Evolutionary conservation across 2,113 vertebrate species (phyloP).

Genomic region (Cynoglossus semilaevis): DNA sequence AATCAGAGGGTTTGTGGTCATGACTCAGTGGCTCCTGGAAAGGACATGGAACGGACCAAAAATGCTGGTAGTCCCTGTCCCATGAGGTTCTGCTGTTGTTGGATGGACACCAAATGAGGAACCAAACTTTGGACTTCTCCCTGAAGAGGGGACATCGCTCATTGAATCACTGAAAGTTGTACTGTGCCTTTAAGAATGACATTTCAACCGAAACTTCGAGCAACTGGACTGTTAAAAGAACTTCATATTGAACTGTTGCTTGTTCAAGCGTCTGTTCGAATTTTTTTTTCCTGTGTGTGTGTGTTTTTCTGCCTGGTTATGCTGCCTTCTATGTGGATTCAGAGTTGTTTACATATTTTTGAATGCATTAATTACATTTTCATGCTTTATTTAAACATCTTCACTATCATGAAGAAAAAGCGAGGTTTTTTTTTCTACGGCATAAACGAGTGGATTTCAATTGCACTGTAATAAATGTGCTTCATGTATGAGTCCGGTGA

Average conservation of each 20-base stretch:
- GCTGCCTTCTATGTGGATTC: background rate
- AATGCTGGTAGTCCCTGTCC: slow-evolving; percentile 24
- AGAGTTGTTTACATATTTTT: background rate
- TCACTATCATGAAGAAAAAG: background rate
- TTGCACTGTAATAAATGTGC: background rate
- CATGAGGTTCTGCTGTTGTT: slow-evolving; percentile 48
- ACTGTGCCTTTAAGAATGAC: background rate
- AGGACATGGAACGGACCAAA: slow-evolving; percentile 30
- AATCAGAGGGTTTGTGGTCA: too few species aligned
- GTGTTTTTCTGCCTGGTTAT: slow-evolving; percentile 14
- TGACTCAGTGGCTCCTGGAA: slow-evolving; percentile 17
- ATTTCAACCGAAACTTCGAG: too few species aligned
- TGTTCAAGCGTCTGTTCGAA: too few species aligned
- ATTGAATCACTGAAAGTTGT: too few species aligned
- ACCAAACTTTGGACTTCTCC: slow-evolving; percentile 41
- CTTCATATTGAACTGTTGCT: too few species aligned
- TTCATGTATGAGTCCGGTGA: too few species aligned
- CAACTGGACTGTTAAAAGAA: too few species aligned
- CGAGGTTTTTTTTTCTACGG: too few species aligned
- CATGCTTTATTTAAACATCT: background rate
- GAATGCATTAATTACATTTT: background rate
- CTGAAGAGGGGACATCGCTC: too few species aligned
- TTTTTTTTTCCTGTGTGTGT: too few species aligned
- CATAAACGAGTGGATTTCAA: background rate
- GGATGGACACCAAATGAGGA: slow-evolving; percentile 55